These are phyloP conservation scores for Raja brachyura DNA, from an alignment of 2,113 vertebrate genomes.

Conservation along the genomic window DNA sequence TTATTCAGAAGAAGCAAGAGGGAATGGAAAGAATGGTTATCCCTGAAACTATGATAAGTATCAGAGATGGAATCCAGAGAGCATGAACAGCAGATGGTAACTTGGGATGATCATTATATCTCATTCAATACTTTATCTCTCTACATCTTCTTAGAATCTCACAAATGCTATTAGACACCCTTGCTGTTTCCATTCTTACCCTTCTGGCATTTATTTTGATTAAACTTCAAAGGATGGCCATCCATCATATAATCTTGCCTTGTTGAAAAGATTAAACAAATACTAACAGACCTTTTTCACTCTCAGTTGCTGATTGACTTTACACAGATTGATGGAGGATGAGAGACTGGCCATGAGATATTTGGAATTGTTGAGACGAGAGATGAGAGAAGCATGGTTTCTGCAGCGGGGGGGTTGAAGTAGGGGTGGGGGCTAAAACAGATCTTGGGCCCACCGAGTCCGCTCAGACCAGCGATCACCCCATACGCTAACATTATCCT, in stretches of 20 bases:
- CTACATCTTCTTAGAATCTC: not conserved
- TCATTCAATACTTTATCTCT: not conserved
- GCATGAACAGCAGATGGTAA: not conserved
- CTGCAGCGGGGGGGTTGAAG: no score
- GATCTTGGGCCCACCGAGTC: no score
- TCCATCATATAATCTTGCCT: no score
- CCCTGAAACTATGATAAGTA: not conserved
- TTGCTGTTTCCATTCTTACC: not conserved
- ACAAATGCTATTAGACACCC: not conserved
- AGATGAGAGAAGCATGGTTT: no score
- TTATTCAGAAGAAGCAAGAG: not conserved
- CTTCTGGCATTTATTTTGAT: not conserved
- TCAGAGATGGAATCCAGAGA: not conserved
- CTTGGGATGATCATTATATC: not conserved
- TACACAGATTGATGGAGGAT: no score
- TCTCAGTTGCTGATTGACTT: not conserved
- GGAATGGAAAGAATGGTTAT: not conserved
- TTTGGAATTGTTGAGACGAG: no score
- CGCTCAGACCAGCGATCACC: no score
- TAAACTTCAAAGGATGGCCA: not conserved
- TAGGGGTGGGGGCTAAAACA: no score
- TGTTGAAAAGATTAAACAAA: not conserved
- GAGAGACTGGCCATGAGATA: no score
- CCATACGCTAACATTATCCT: no score
- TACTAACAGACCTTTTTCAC: not conserved